A percentile compares a stretch with the other conserved stretches of the same genome.
Conservation (phyloP, 30 jellyfish, hydroid and myxozoan genomes). For the Pseudorhiza aurosa region DNA sequence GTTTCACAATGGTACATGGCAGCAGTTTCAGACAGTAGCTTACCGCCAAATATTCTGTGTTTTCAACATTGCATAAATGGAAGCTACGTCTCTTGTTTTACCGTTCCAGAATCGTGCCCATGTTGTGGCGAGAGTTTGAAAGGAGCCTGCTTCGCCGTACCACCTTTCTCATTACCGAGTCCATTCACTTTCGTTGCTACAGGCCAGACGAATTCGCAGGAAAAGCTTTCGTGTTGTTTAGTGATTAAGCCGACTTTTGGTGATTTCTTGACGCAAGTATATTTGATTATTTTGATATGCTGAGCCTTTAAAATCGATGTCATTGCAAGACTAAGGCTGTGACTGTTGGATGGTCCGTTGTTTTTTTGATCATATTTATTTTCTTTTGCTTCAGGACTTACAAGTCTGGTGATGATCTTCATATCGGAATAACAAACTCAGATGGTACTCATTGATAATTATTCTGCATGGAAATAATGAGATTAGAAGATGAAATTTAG, state of each 20-base stretch:
- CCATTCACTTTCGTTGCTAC: slow-evolving; percentile 29
- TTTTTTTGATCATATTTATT: too few species aligned
- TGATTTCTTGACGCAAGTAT: slow-evolving; percentile 22
- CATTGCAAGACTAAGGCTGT: too few species aligned
- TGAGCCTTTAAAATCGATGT: too few species aligned
- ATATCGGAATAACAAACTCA: slow-evolving; percentile 56
- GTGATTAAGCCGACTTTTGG: slow-evolving; percentile 48
- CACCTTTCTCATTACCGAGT: slow-evolving; percentile 55
- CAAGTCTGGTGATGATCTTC: slow-evolving; percentile 54
- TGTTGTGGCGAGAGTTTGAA: slow-evolving; percentile 28
- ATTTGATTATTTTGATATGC: not conserved
- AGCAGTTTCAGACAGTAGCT: not conserved
- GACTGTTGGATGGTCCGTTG: too few species aligned
- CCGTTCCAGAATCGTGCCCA: slow-evolving; percentile 45
- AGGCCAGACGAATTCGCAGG: not conserved
- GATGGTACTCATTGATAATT: slow-evolving; percentile 13
- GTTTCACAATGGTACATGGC: too few species aligned
- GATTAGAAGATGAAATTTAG: too few species aligned
- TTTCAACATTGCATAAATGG: slow-evolving; percentile 40
- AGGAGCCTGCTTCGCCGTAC: slow-evolving; percentile 27
- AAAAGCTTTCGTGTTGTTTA: slow-evolving; percentile 4
- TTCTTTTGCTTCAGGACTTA: slow-evolving; percentile 21
- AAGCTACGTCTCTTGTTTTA: slow-evolving; percentile 40
- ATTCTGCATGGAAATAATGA: too few species aligned
- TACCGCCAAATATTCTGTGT: slow-evolving; percentile 3